Evolutionary conservation across 2,888 invertebrate species (phyloP).

Genomic region (Hyposoter didymator): DNA sequence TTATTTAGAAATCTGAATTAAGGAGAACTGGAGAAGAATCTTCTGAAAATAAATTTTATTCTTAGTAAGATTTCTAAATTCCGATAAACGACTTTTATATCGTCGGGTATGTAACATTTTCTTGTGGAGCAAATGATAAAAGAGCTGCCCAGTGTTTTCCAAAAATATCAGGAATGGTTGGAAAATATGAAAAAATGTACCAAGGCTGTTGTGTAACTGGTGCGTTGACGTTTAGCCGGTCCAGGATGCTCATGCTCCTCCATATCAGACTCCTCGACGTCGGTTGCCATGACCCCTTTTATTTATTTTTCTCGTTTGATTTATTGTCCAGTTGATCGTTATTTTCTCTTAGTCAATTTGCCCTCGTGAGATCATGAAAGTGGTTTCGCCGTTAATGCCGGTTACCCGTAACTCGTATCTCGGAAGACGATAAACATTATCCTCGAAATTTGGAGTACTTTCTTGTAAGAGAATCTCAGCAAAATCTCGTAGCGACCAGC

Average conservation of each 20-base stretch:
- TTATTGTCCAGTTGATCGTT: neutral
- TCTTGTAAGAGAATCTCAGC: neutral
- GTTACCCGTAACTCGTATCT: slow-evolving; percentile 15
- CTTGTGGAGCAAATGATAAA: neutral
- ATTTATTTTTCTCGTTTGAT: neutral
- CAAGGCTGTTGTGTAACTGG: slow-evolving; percentile 20
- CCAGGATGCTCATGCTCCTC: slow-evolving; percentile 79
- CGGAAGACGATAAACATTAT: neutral
- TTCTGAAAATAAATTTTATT: too few relatives aligned
- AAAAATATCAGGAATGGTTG: neutral
- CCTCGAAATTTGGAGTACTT: neutral
- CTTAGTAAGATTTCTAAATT: too few relatives aligned
- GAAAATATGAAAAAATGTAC: neutral
- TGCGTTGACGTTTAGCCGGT: slow-evolving; percentile 79
- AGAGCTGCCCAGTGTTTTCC: neutral
- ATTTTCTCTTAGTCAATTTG: neutral
- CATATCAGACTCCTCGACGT: slow-evolving; percentile 81
- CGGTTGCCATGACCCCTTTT: slow-evolving; percentile 78
- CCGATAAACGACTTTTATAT: too few relatives aligned
- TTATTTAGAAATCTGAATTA: too few relatives aligned
- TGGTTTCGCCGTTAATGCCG: neutral
- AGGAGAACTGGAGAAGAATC: too few relatives aligned
- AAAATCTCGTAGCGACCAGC: neutral
- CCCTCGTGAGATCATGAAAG: neutral
- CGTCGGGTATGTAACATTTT: too few relatives aligned